These are phyloP conservation scores for Stichopus chloronotus DNA, from an alignment of 35 echinoderm and acorn worm species.

Conservation along the genomic window DNA sequence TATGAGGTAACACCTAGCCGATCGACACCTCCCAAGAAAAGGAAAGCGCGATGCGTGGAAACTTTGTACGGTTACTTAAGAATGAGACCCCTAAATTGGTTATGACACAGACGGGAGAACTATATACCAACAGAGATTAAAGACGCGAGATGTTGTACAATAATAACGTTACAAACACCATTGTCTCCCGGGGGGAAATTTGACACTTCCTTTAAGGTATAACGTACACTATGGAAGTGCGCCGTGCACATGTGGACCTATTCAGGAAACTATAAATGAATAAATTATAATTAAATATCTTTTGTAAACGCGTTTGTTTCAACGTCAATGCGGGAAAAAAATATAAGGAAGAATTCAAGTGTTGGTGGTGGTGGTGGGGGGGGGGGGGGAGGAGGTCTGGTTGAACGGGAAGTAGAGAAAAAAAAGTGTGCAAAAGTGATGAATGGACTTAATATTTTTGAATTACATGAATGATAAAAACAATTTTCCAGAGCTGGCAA, in stretches of 20 bases:
- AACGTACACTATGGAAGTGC: not conserved
- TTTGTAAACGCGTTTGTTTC: not conserved
- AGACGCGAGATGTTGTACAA: constrained; percentile 33
- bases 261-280: constrained; percentile 23
- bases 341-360: no score
- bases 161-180: not conserved
- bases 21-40: not conserved
- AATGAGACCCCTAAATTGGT: constrained; percentile 34
- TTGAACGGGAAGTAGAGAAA: not conserved
- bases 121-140: not conserved
- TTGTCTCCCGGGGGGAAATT: constrained; percentile 12
- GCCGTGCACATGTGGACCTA: not conserved
- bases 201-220: not conserved
- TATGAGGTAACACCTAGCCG: constrained; percentile 45
- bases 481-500: not conserved
- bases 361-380: no score
- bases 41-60: not conserved
- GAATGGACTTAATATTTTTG: not conserved
- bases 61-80: constrained; percentile 37
- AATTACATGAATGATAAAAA: constrained; percentile 11
- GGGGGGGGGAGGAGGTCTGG: not conserved
- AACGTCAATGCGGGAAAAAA: not conserved
- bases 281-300: constrained; percentile 55
- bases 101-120: not conserved
- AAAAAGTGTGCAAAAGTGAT: not conserved